Percentiles rank a stretch among this genome's conserved stretches.
phyloP scores from a whole-genome alignment of 2,113 vertebrate species.

The Tragelaphus buxtoni region DNA sequence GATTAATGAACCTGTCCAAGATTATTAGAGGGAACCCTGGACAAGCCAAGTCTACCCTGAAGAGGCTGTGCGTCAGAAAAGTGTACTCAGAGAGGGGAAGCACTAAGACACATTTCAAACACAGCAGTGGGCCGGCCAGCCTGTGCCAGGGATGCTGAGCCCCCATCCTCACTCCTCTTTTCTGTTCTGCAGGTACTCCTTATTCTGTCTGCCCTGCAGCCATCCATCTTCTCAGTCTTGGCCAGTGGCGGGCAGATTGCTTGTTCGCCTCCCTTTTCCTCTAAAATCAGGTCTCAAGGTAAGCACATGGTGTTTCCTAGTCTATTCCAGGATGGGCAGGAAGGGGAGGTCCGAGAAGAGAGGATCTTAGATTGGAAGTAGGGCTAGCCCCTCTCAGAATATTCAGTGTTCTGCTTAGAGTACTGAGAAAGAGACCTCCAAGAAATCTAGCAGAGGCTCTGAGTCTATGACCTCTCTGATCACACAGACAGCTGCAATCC shows the following conservation, averaged over 20 bases:
- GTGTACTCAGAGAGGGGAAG: neutral
- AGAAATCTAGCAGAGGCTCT: neutral
- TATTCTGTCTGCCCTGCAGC: conserved; percentile 80
- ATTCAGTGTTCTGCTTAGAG: neutral
- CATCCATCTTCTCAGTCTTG: conserved; percentile 81
- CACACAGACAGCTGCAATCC: neutral
- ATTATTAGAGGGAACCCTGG: neutral
- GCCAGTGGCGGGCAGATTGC: conserved; percentile 78
- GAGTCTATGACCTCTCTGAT: neutral
- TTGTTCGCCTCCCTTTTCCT: conserved; percentile 81
- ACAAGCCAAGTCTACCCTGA: neutral
- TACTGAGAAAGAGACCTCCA: neutral
- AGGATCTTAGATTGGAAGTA: neutral
- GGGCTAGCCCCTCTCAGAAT: neutral
- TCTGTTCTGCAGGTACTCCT: conserved; percentile 72
- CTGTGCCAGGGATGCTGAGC: neutral
- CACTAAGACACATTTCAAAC: neutral
- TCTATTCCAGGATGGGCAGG: neutral
- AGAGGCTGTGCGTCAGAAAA: neutral
- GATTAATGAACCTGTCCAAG: neutral
- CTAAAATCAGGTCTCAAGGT: conserved; percentile 82
- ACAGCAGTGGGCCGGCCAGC: neutral
- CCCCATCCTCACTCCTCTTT: accelerated
- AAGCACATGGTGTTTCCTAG: neutral
- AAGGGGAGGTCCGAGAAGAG: neutral